Base-by-base conservation (phyloP, 2,888 invertebrate genomes). In the Sphaerophoria rueppellii region DNA sequence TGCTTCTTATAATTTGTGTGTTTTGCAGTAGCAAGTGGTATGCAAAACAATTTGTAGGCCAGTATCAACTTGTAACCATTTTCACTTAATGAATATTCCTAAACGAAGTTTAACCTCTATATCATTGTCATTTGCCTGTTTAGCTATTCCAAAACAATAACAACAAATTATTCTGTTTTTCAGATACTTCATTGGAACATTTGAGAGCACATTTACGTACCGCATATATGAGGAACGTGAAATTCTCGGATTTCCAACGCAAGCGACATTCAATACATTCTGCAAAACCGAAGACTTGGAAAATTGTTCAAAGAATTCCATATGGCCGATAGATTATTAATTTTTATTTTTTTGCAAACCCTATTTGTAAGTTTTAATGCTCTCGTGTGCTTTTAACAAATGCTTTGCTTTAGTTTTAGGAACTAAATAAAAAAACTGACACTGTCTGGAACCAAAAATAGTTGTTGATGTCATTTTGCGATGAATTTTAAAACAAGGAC, bases 221-320 rank as follows among this genome's bases (percentile, higher is more conserved):
- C 94, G 99, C 75, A 99, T 99, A 87, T 98, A 99, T 92, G 99
- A 99, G 91, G 99, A 99, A 90, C 93, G 99, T 35, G 99, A 99
- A 92, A 98, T 99, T 82, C 91, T 99, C 55, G 98, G 98, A 0
- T 98, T 98, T 91, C 93, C 94, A 6, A 93, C 94, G 54, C 92
- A 94, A 35, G 94, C 95, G 7, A 99, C 99, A 0, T 99, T 98
- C 90, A 99, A 99, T 91, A 93, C 96, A 82, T 89, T 92, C 69
- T 92, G 92, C 87, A 94, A 94, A 72, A 93, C 94, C 88, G 91
- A 93, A 12, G 93, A 94, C 71, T 90, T 90, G 6, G 93, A 93
- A 6, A 89, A 91, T 46, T 98, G 98, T 92, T 94, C 95, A 87
- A 94, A 94, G 88, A 96, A 96, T 55, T 94, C 97, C 0, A 93